phyloP scores from a whole-genome alignment of 2,888 invertebrate genomes.

The Sarcophaga rosellei region DNA sequence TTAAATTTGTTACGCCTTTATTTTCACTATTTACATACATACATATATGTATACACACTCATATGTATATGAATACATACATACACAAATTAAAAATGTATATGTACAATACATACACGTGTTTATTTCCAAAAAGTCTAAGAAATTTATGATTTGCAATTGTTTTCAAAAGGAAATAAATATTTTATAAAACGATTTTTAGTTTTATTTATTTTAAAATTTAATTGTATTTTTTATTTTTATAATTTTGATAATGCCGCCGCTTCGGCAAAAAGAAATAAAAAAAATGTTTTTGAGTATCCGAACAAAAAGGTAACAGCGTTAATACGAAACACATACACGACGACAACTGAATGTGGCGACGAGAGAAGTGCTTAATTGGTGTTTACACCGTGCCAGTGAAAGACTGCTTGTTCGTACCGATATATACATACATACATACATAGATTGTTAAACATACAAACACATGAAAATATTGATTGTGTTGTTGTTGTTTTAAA shows the following conservation, averaged over 20 bases:
- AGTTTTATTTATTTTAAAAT: not conserved
- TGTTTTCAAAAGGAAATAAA: not conserved
- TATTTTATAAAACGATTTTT: not conserved
- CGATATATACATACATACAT: not conserved
- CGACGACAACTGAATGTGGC: slow-evolving; percentile 44
- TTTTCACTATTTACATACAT: too few relatives aligned
- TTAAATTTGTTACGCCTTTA: too few relatives aligned
- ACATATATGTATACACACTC: not conserved
- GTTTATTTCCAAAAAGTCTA: not conserved
- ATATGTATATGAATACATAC: not conserved
- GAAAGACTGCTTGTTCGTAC: not conserved
- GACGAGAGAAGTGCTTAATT: slow-evolving; percentile 58
- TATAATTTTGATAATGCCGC: slow-evolving; percentile 33
- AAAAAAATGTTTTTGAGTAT: slow-evolving; percentile 24
- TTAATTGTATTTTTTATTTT: not conserved
- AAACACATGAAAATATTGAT: not conserved
- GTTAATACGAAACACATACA: slow-evolving; percentile 56
- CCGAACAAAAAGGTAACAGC: slow-evolving; percentile 44
- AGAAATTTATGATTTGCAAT: not conserved
- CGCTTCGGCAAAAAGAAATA: slow-evolving; percentile 17
- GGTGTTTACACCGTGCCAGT: slow-evolving; percentile 29
- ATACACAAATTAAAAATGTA: not conserved
- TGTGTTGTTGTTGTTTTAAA: not conserved
- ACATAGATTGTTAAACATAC: not conserved
- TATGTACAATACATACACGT: not conserved